phyloP scores from a whole-genome alignment of 2,888 invertebrate species.

The Schrankia costaestrigalis region DNA sequence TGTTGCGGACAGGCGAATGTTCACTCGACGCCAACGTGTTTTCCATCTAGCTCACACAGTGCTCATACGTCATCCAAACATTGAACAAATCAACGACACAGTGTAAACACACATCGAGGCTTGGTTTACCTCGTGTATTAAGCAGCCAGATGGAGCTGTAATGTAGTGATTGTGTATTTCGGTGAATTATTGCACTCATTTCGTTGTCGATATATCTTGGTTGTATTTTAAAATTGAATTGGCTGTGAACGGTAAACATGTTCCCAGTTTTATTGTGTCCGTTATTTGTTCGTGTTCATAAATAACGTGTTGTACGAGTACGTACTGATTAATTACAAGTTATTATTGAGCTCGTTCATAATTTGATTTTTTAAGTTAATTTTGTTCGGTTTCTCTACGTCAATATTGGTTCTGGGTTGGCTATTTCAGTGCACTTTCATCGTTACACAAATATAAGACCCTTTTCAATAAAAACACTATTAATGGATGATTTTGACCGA shows the following conservation, averaged over 20 bases:
- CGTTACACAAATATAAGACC: too few species aligned
- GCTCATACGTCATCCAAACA: constrained; percentile 11
- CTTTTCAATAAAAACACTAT: too few species aligned
- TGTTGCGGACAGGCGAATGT: constrained; percentile 11
- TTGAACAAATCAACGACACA: constrained; percentile 11
- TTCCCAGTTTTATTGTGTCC: too few species aligned
- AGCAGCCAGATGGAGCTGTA: constrained; percentile 15
- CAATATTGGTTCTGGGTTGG: too few species aligned
- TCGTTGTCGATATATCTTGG: constrained; percentile 20
- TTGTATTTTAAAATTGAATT: constrained; percentile 4
- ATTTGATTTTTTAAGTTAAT: too few species aligned
- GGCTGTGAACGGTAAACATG: neutral
- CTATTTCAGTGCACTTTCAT: too few species aligned
- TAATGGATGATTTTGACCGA: too few species aligned
- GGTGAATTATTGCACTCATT: constrained; percentile 29
- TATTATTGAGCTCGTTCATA: too few species aligned
- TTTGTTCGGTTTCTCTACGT: too few species aligned
- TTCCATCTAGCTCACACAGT: constrained; percentile 19
- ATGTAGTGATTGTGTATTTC: constrained; percentile 21
- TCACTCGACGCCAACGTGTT: constrained; percentile 4
- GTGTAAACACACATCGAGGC: constrained; percentile 9
- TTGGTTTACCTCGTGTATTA: constrained; percentile 1
- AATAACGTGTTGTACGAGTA: too few species aligned
- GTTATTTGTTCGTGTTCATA: too few species aligned
- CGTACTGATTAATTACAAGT: too few species aligned